Evolutionary conservation across 2,888 invertebrate genomes (phyloP).

Genomic region (Pseudococcus jackbeardsleyi): DNA sequence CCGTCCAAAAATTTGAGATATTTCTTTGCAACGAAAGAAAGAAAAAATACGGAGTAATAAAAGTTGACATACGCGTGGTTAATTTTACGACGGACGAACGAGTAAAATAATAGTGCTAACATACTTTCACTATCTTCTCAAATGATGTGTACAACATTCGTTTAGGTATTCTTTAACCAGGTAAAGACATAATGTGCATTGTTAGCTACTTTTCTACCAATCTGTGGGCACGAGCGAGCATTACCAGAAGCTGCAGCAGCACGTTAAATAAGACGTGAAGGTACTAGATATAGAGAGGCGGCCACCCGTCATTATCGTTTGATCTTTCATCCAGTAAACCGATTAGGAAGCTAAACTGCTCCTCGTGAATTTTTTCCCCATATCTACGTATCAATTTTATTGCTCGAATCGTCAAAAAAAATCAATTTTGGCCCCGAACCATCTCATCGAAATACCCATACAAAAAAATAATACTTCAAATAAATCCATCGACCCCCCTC

Average conservation of each 20-base stretch:
- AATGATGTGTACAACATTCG: slow-evolving; percentile 25
- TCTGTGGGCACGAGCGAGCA: background rate
- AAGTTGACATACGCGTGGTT: slow-evolving; percentile 3
- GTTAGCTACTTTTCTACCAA: background rate
- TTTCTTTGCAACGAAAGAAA: no score
- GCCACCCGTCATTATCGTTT: background rate
- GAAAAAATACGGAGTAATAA: background rate
- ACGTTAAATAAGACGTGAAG: background rate
- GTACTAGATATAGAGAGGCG: background rate
- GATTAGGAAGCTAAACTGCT: slow-evolving; percentile 22
- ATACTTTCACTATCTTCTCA: slow-evolving; percentile 47
- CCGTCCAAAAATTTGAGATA: no score
- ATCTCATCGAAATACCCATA: no score
- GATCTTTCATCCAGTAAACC: background rate
- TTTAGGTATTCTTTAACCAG: slow-evolving; percentile 39
- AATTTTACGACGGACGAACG: slow-evolving; percentile 15
- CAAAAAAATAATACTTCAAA: no score
- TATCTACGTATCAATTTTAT: background rate
- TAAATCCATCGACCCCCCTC: background rate
- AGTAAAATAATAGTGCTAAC: slow-evolving; percentile 1
- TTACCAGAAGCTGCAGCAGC: background rate
- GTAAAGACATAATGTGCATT: slow-evolving; percentile 35
- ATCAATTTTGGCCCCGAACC: no score
- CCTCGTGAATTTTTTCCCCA: background rate
- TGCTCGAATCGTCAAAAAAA: no score